A percentile compares a stretch with the other conserved stretches of the same genome.
These are phyloP conservation scores for Manis crassicaudata DNA, from an alignment of 2,797 vertebrate species.

Conservation along the genomic window DNA sequence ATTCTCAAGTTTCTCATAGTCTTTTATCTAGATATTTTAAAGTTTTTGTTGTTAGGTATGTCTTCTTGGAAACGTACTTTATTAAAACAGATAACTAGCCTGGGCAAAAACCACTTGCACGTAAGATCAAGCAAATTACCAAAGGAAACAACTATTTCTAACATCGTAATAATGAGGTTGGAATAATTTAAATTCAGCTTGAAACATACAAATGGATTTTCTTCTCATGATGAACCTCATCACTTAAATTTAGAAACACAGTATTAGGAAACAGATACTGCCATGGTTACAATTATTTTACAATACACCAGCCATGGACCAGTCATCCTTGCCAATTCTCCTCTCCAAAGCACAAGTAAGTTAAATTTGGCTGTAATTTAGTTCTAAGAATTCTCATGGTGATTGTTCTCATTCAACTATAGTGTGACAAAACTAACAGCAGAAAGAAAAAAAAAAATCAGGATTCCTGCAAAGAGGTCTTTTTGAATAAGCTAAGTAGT, in stretches of 20 bases:
- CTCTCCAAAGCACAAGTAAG: not conserved
- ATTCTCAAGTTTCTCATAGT: slow-evolving; percentile 96
- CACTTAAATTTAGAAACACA: not conserved
- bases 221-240: not conserved
- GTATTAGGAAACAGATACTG: not conserved
- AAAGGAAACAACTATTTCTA: not conserved
- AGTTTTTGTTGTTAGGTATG: accelerated
- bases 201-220: not conserved
- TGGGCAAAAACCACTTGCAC: not conserved
- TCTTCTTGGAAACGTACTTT: accelerated
- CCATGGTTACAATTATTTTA: not conserved
- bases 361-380: not conserved
- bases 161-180: not conserved
- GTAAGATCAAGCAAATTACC: not conserved
- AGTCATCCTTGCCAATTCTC: not conserved
- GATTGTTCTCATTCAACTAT: not conserved
- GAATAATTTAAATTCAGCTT: not conserved
- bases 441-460: not conserved
- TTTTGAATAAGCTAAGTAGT: not conserved
- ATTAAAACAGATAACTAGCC: not conserved
- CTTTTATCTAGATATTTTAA: slow-evolving; percentile 92
- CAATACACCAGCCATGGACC: not conserved
- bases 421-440: not conserved
- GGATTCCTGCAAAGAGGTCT: not conserved
- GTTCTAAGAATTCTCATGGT: not conserved